A percentile compares a stretch with the other conserved stretches of the same genome.
These are phyloP conservation scores for Laterallus jamaicensis DNA, from an alignment of 2,113 vertebrate genomes.

Conservation along the genomic window DNA sequence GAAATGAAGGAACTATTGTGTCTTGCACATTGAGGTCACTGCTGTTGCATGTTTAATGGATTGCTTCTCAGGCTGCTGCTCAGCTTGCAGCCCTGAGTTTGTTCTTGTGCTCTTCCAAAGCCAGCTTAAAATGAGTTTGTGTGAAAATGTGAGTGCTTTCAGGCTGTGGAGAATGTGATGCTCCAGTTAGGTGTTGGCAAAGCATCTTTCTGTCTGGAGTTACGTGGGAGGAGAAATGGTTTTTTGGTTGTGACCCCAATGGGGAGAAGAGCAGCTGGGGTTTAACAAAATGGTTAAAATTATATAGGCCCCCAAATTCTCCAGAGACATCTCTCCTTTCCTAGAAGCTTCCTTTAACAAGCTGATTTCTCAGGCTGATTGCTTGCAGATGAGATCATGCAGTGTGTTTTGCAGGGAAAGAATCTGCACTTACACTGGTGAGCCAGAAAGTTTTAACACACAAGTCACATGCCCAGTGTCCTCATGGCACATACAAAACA, in stretches of 20 bases:
- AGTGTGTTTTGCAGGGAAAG: conserved; percentile 62
- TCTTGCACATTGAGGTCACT: not conserved
- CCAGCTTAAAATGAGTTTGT: not conserved
- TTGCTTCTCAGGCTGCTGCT: not conserved
- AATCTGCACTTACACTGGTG: conserved; percentile 31
- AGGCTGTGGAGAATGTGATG: not conserved
- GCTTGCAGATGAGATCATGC: conserved; percentile 72
- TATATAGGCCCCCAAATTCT: conserved; percentile 54
- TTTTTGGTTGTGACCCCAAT: conserved; percentile 39
- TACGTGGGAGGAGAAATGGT: conserved; percentile 35
- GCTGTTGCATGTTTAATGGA: not conserved
- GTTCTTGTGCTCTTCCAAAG: not conserved
- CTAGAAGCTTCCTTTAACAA: conserved; percentile 73
- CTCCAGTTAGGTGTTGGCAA: conserved; percentile 31
- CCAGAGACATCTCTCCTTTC: conserved; percentile 63
- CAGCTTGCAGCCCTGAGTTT: not conserved
- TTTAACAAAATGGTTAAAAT: conserved; percentile 63
- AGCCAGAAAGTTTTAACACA: conserved; percentile 61
- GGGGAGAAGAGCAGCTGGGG: conserved; percentile 55
- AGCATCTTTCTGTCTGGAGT: not conserved
- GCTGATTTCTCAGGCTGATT: conserved; percentile 73
- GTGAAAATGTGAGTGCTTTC: not conserved
- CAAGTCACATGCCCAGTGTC: conserved; percentile 35
- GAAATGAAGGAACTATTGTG: not conserved
- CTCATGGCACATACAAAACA: conserved; percentile 26